Base-by-base conservation (phyloP, 2,888 invertebrate species). In the Mythimna vitellina region DNA sequence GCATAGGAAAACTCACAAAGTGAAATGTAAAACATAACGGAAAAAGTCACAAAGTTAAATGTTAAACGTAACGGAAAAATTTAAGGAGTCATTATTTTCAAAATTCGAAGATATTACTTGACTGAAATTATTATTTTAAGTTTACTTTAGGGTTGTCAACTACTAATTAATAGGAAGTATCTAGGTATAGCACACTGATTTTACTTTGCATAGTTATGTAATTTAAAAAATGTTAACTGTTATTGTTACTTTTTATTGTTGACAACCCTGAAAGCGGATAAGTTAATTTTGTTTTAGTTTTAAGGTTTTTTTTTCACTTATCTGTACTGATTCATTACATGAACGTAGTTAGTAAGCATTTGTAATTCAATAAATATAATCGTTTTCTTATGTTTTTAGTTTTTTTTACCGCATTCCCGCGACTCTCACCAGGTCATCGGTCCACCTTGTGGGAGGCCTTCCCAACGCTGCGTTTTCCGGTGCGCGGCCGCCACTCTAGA, bases 281-380 rank as follows among this genome's bases (percentile, higher is more conserved):
- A 42, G 42, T 42, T 12, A 14, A 42, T 46, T 42, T 42, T 42
- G 12, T 42, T 58, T 58, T 73, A 17, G 17, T 62, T n/a, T 64
- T 42, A 14, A 25, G 10, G 14, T 25, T 49, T 29, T 29, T 66
- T 17, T 65, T 65, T 25, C 10, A 20, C 9, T 3, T 9, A 53
- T 20, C 3, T 71, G 17, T 64, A 32, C n/a, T 76, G 53, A 25
- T 51, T 53, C 17, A 51, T 42, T 20, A 57, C 6, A n/a, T 38
- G 14, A 29, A 32, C 20, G 2, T 68, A 69, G 38, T 25, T 20
- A 51, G 32, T 77, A 78, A 78, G 73, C 8, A 58, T 78, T 42
- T 6, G 14, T 65, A 32, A 35, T 10, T 54, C 32, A 53, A 71
- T 73, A 53, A 78, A 78, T 8, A 42, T 20, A 76, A 51, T 38